Evolutionary conservation across 2,113 vertebrate genomes (phyloP), one percentile per base, ranked within the genome.

Genomic region (Ivindomyrus marchei): DNA sequence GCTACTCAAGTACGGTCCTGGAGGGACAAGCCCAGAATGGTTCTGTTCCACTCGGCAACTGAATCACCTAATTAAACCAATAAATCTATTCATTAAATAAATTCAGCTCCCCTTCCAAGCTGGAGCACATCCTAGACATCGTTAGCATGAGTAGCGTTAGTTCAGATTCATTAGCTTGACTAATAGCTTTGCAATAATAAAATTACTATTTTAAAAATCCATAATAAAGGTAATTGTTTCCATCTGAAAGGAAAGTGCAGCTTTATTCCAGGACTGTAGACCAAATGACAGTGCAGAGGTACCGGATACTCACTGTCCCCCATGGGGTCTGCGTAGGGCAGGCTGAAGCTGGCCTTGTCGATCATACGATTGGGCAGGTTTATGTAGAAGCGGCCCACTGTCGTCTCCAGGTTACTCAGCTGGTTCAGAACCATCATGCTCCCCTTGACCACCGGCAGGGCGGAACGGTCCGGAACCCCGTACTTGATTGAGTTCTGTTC

Each of bases 351-450:
- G 2, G 97, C 98, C 94, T 98, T 96, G 1, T 99, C 98, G 0
- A 99, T 98, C 98, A 99, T 99, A 19, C 98, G 95, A 92, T 99
- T 99, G 92, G 98, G 97, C 74, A 99, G 97, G 95, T 99, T 99
- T 1, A 98, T 99, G 90, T 99, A 99, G 96, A 99, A 99, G 36
- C 98, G 96, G 3, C 98, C 98, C 15, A 99, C 98, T 0, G 97
- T 98, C 1, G 97, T 99, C 94, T 99, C 98, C 94, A 99, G 96
- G 96, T 99, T 99, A 90, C 98, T 99, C 58, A 99, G 96, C 93
- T 99, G 98, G 94, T 99, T 99, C 0, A 99, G 95, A 0, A 99
- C 98, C 98, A 99, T 99, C 98, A 99, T 99, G 94, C 98, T 98
- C 13, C 98, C 98, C 93, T 99, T 99, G 89, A 97, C 94, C 49